These are phyloP conservation scores for Phalloptychus januarius DNA, from an alignment of 2,797 vertebrate genomes.

Conservation along the genomic window DNA sequence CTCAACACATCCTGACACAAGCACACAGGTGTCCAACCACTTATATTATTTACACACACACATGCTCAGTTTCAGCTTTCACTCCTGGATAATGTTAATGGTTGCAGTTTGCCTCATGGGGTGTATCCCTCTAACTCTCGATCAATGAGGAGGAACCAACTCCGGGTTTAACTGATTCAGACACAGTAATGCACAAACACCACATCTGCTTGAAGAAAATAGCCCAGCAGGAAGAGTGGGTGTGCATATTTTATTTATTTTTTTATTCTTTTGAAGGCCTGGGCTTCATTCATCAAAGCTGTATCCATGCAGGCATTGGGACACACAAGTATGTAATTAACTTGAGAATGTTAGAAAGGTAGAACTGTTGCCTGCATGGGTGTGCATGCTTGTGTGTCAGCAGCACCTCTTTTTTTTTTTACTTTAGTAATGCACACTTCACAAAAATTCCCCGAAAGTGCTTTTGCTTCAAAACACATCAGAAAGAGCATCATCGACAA, in stretches of 20 bases:
- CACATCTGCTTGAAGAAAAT: slow-evolving; percentile 67
- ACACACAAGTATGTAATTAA: slow-evolving; percentile 53
- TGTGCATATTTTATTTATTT: slow-evolving; percentile 55
- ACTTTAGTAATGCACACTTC: slow-evolving; percentile 15
- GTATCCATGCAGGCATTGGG: slow-evolving; percentile 61
- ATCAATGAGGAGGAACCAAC: slow-evolving; percentile 35
- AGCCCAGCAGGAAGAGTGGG: slow-evolving; percentile 72
- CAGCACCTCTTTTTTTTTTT: background rate
- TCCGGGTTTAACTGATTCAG: slow-evolving; percentile 44
- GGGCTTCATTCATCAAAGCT: slow-evolving; percentile 65
- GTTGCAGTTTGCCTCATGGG: slow-evolving; percentile 46
- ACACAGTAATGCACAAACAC: slow-evolving; percentile 46
- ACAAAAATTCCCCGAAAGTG: slow-evolving; percentile 11
- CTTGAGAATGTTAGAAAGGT: slow-evolving; percentile 46
- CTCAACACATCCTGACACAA: slow-evolving; percentile 3
- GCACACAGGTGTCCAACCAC: slow-evolving; percentile 5
- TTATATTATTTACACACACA: background rate
- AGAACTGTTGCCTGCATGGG: slow-evolving; percentile 15
- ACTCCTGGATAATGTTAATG: slow-evolving; percentile 46
- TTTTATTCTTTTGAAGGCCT: slow-evolving; percentile 57
- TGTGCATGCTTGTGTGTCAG: background rate
- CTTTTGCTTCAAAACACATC: slow-evolving; percentile 3
- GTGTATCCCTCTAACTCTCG: slow-evolving; percentile 61
- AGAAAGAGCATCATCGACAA: background rate
- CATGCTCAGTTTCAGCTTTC: slow-evolving; percentile 26